Base-by-base conservation (phyloP, 1,140 invertebrate genomes). In the Caenorhabditis inopinata region DNA sequence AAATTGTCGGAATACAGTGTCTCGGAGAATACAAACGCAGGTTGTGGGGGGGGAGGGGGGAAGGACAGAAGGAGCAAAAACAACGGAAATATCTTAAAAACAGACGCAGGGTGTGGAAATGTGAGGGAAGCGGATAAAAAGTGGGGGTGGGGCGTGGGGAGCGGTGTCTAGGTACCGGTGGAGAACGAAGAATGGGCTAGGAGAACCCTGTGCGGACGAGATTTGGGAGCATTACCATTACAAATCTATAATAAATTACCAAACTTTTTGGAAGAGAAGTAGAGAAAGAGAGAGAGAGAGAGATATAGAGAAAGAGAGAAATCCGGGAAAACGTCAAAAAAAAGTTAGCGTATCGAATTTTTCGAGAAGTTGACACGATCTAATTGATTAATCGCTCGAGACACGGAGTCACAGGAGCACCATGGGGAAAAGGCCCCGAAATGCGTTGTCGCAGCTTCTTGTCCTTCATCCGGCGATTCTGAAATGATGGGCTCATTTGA, bases 401-500 rank as follows among this genome's bases (percentile, higher is more conserved):
- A 9, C 32, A 68, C 25, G 58, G 58, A 42, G 32, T 68, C n/a
- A 68, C 32, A 7, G 32, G 58, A 3, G 32, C 58, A 16, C 58
- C 58, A 7, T 16, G 29, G 5, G 58, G 58, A 21, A 68, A 68
- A 2, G 58, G 58, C 27, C 58, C 58, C 7, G 58, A 29, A n/a
- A 38, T 7, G 14, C 58, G 58, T 68, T 68, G 58, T 9, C n/a
- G 11, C 58, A 68, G 32, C 38, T 68, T 68, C 32, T 68, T 68
- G 58, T 68, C 58, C 58, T 68, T 68, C 58, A 68, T 68, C 38
- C 58, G 58, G 3, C 58, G 58, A 42, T 68, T 68, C 58, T 68
- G 58, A 68, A 68, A 68, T 14, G 14, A 9, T 38, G 11, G 27
- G 12, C 14, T 18, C 9, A n/a, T 21, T 25, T 9, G 21, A 16